These are phyloP conservation scores for Ophioninae sp. DNA, from an alignment of 2,888 invertebrate species.

Conservation along the genomic window DNA sequence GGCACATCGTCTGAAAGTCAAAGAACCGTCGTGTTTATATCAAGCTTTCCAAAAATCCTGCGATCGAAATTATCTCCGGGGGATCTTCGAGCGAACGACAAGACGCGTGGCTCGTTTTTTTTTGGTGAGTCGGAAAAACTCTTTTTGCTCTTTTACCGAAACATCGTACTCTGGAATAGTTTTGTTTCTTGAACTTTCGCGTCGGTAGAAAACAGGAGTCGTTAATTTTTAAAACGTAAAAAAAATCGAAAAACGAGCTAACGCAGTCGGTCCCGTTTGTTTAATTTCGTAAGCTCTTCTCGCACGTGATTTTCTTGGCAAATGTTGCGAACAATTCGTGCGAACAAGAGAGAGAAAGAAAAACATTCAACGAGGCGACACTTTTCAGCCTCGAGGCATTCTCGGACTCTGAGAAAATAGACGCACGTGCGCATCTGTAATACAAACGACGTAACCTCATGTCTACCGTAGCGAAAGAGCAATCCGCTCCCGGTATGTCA, in stretches of 20 bases:
- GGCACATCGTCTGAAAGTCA: constrained; percentile 89
- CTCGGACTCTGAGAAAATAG: constrained; percentile 66
- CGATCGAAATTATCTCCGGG: too few relatives aligned
- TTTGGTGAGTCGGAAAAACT: too few relatives aligned
- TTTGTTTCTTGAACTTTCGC: too few relatives aligned
- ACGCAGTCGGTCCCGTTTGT: background rate
- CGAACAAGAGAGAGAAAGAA: constrained; percentile 38
- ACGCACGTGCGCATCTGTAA: constrained; percentile 22
- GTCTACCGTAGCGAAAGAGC: constrained; percentile 35
- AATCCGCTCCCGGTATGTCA: constrained; percentile 41
- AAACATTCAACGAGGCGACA: constrained; percentile 50
- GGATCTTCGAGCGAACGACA: too few relatives aligned
- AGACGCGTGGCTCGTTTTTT: too few relatives aligned
- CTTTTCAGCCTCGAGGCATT: constrained; percentile 74
- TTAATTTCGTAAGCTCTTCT: background rate
- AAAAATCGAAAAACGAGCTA: background rate
- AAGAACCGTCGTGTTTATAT: background rate
- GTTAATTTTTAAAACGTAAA: background rate
- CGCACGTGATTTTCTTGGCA: background rate
- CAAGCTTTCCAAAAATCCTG: background rate
- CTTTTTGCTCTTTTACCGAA: too few relatives aligned
- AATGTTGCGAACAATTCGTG: constrained; percentile 44
- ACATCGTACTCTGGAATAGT: too few relatives aligned
- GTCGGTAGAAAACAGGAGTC: background rate
- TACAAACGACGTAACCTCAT: constrained; percentile 38